Percentiles rank a stretch among this genome's conserved stretches.
phyloP scores from a whole-genome alignment of 1,140 invertebrate species.

The Drosophila orosa region DNA sequence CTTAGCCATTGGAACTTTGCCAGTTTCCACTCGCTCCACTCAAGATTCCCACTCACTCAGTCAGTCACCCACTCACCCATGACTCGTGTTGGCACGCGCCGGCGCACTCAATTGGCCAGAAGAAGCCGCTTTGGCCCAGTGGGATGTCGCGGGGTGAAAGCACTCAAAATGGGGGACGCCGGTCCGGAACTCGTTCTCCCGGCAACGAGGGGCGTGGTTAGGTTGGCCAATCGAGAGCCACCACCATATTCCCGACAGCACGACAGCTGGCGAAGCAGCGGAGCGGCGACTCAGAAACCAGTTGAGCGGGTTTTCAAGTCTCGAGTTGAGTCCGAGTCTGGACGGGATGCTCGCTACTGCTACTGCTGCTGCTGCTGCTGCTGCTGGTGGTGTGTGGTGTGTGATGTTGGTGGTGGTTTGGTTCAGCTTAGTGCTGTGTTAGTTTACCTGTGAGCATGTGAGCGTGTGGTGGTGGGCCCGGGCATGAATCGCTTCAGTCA shows the following conservation, averaged over 20 bases:
- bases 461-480: constrained; percentile 34
- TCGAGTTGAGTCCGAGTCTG: constrained; percentile 12
- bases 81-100: constrained; percentile 67
- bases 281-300: constrained; percentile 54
- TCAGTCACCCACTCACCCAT: constrained; percentile 2
- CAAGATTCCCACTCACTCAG: constrained; percentile 2
- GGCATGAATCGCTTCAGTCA: constrained; percentile 46
- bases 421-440: constrained; percentile 2
- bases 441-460: constrained; percentile 23
- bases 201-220: constrained; percentile 56
- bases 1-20: constrained; percentile 31
- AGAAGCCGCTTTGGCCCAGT: neutral
- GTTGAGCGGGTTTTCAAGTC: constrained; percentile 75
- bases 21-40: constrained; percentile 7
- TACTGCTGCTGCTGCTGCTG: constrained; percentile 1
- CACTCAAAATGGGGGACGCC: constrained; percentile 76
- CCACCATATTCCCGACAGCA: constrained; percentile 53
- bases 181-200: constrained; percentile 56
- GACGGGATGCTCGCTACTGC: constrained; percentile 3
- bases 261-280: constrained; percentile 37
- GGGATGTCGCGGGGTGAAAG: constrained; percentile 8
- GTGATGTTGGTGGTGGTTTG: neutral
- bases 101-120: constrained; percentile 74
- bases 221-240: constrained; percentile 67
- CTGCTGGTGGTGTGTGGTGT: neutral